Conservation (phyloP, 2,888 invertebrate species). For the Cephus pygmeus region DNA sequence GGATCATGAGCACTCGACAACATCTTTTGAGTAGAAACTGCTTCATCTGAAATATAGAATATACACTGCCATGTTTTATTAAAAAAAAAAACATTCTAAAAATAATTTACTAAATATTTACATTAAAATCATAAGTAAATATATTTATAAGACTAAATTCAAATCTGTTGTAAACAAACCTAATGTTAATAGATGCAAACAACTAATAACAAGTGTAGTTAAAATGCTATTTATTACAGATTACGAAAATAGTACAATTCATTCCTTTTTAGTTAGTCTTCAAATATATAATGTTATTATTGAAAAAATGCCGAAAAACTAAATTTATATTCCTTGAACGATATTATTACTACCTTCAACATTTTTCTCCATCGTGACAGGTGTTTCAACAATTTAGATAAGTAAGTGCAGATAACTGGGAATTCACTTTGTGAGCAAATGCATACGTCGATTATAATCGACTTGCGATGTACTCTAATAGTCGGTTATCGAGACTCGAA, state of each 20-base stretch:
- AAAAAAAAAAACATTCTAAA: background rate
- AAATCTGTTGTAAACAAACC: background rate
- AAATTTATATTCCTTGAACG: background rate
- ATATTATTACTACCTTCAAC: background rate
- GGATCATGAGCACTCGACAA: constrained; percentile 53
- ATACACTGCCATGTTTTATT: background rate
- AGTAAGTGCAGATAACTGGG: background rate
- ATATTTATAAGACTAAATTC: background rate
- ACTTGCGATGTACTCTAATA: background rate
- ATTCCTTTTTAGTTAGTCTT: background rate
- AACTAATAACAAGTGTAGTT: background rate
- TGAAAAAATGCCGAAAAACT: background rate
- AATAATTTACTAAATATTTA: background rate
- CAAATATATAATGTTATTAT: background rate
- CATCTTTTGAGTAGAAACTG: constrained; percentile 51
- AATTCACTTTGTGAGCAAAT: background rate
- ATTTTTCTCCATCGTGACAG: background rate
- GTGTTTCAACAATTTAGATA: background rate
- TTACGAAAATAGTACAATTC: background rate
- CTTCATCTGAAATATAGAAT: constrained; percentile 27
- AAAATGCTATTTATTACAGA: background rate
- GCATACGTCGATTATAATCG: background rate
- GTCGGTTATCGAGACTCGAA: background rate
- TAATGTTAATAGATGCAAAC: background rate
- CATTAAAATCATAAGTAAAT: background rate